A percentile compares a stretch with the other conserved stretches of the same genome.
Evolutionary conservation across 1,140 invertebrate genomes (phyloP).

Genomic region (Antheraea pernyi): DNA sequence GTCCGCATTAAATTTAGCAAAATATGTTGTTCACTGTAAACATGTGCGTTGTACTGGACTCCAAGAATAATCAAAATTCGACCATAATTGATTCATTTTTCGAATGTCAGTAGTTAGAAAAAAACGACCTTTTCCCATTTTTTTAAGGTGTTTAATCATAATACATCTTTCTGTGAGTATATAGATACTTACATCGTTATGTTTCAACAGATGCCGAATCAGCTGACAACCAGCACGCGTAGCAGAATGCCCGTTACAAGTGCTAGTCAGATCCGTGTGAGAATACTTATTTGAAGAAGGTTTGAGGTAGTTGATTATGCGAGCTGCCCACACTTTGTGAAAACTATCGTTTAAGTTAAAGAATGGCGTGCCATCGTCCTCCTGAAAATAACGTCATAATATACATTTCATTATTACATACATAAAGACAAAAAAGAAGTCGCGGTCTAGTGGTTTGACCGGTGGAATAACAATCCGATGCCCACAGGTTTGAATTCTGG

Average conservation of each 20-base stretch:
- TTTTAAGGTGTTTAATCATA: no score
- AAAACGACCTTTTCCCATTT: no score
- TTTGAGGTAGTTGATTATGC: conserved; percentile 91
- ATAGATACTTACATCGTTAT: conserved; percentile 58
- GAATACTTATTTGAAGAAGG: conserved; percentile 93
- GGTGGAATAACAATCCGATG: no score
- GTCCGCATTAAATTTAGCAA: no score
- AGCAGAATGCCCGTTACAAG: conserved; percentile 57
- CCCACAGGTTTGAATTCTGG: no score
- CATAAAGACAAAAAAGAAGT: conserved; percentile 6
- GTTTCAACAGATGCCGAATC: conserved; percentile 57
- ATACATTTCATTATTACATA: no score
- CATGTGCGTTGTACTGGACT: no score
- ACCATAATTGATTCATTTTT: no score
- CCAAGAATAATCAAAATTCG: no score
- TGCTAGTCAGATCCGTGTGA: conserved; percentile 80
- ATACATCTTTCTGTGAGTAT: neutral
- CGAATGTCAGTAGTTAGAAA: no score
- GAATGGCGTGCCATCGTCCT: conserved; percentile 52
- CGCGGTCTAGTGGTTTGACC: no score
- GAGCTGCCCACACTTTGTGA: conserved; percentile 88
- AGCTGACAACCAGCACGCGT: conserved; percentile 66
- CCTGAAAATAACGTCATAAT: conserved; percentile 34
- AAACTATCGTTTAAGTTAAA: conserved; percentile 81
- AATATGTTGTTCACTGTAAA: no score